Evolutionary conservation across 1,140 invertebrate genomes (phyloP).

Genomic region (Nephila pilipes): DNA sequence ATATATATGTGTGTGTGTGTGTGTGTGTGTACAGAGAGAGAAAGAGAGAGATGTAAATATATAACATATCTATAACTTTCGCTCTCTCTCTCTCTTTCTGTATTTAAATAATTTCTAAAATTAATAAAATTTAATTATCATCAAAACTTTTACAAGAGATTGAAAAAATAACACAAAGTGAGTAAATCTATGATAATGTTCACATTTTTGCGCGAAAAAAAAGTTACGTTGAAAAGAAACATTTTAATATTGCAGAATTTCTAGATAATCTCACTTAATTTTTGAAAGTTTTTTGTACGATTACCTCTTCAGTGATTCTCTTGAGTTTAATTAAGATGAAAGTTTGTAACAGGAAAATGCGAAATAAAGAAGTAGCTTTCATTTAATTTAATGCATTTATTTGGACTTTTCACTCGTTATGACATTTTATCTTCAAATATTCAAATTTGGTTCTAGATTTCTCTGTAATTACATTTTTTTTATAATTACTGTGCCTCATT

Average conservation of each 20-base stretch:
- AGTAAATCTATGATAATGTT: too few species aligned
- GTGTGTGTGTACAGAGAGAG: too few species aligned
- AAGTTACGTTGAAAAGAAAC: background rate
- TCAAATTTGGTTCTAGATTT: background rate
- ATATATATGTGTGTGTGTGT: too few species aligned
- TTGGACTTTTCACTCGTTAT: background rate
- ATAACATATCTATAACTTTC: too few species aligned
- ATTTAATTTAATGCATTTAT: slow-evolving; percentile 20
- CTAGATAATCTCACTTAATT: background rate
- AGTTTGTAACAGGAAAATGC: background rate
- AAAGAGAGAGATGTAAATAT: too few species aligned
- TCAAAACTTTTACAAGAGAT: too few species aligned
- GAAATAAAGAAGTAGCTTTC: slow-evolving; percentile 4
- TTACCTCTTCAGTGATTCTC: background rate
- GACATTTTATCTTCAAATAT: slow-evolving; percentile 10
- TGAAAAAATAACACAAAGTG: too few species aligned
- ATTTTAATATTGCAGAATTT: background rate
- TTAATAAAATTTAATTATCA: too few species aligned
- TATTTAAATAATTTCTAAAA: too few species aligned
- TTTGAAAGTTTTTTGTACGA: background rate
- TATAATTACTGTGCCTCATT: background rate
- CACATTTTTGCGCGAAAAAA: too few species aligned
- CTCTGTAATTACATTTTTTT: slow-evolving; percentile 30
- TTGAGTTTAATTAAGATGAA: background rate
- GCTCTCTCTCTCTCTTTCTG: too few species aligned